Percentiles rank a stretch among this genome's conserved stretches.
Evolutionary conservation across 1,140 invertebrate species (phyloP).

Genomic region (Zaprionus camerounensis): DNA sequence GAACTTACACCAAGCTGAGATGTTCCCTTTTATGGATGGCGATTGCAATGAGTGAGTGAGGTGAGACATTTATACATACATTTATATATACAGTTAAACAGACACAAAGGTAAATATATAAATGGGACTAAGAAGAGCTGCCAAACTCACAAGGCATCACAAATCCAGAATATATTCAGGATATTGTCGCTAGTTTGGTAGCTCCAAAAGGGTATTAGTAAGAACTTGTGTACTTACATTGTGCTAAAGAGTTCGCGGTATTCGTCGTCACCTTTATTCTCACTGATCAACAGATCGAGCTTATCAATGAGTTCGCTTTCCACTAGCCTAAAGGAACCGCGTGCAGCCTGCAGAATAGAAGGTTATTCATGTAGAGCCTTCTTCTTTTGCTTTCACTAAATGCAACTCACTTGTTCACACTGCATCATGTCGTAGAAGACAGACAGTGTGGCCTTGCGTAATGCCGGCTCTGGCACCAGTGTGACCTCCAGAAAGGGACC

Average conservation of each 20-base stretch:
- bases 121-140: constrained; percentile 1
- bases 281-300: constrained; percentile 95
- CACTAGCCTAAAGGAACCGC: constrained; percentile 90
- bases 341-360: constrained; percentile 78
- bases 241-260: constrained; percentile 96
- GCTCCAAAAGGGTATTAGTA: not conserved
- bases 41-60: constrained; percentile 73
- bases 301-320: constrained; percentile 97
- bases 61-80: constrained; percentile 66
- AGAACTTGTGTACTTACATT: constrained; percentile 90
- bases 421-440: constrained; percentile 99
- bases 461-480: constrained; percentile 93
- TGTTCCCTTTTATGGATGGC: constrained; percentile 90
- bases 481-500: constrained; percentile 97
- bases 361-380: too few relatives aligned
- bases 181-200: constrained; percentile 17
- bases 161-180: not conserved
- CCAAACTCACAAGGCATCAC: not conserved
- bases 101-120: constrained; percentile 41
- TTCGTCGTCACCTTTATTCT: constrained; percentile 97
- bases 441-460: constrained; percentile 95
- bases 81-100: constrained; percentile 56
- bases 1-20: constrained; percentile 94
- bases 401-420: constrained; percentile 89
- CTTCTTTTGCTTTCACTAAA: too few relatives aligned